Evolutionary conservation across 2,888 invertebrate species (phyloP), one percentile per base, ranked within the genome.

Genomic region (Argyresthia albistria): DNA sequence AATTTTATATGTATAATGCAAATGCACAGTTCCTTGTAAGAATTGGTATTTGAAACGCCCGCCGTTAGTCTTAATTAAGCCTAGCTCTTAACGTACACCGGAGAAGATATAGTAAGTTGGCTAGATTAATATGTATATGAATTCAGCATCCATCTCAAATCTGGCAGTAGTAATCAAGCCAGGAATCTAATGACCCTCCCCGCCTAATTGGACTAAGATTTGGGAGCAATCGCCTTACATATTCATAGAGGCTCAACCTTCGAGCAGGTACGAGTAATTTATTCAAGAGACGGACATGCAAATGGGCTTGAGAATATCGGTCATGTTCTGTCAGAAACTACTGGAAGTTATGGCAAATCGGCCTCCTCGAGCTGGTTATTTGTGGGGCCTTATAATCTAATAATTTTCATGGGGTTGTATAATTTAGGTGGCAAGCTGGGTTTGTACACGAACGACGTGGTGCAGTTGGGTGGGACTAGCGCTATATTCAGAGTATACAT

Each of bases 151-250:
- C 25, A 25, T 25, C 25, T 25, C 25, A 16, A 43, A 14, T 43
- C 64, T 58, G 66, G 63, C 66, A 69, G 71, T 68, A 67, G 78
- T 81, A 80, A 80, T 80, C 74, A 77, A 80, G 72, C 69, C 69
- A 65, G 68, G 77, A n/a, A 73, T 70, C 76, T 81, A 80, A 82
- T 81, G 81, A 80, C 79, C 77, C 51, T 50, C 72, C 64, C 70
- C 64, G 64, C 62, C 76, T 84, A 83, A 87, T 83, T 84, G 84
- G 77, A 73, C 78, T 81, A 80, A 84, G 84, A 84, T 87, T 84
- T 80, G 79, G 76, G 77, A 76, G 77, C 78, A 75, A 80, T 78
- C 78, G 84, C 83, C 86, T 87, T 87, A 86, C 86, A 87, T 87
- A 87, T 87, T 87, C 86, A 87, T 86, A 79, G 83, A 70, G 69